Evolutionary conservation across 2,113 vertebrate species (phyloP), one percentile per base, ranked within the genome.

Genomic region (Syngnathoides biaculeatus): DNA sequence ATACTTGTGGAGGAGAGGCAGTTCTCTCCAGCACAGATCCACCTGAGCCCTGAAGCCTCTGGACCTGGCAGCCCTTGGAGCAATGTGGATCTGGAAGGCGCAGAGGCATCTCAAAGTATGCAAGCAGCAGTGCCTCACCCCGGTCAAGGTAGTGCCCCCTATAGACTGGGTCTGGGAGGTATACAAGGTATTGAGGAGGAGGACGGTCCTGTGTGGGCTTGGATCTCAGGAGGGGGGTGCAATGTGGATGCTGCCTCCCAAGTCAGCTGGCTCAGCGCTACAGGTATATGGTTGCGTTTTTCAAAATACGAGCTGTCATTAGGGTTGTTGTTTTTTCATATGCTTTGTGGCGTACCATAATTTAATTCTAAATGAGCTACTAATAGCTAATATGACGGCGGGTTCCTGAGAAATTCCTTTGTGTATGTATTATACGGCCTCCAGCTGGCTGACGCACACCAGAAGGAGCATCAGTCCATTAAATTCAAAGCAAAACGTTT

Each of bases 151-250:
- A 84, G 91, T 11, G 94, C 93, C 27, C 76, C 82, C 0, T 94
- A 93, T 52, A 82, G 92, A 0, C 82, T 92, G 69, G 94, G 91
- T 45, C 77, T 93, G n/a, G 94, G 94, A 26, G 92, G 93, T 2
- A 83, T 86, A 2, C 93, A 88, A 0, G 84, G 84, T 3, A 64
- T 83, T 0, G 93, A 93, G 0, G 92, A 94, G 38, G 94, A 92
- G 69, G 90, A 92, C 3, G 81, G 75, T 5, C 93, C 93, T 0
- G 85, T 94, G 53, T 99, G 97, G 97, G 86, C 93, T 71, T 98
- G 96, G 97, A 93, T 98, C 67, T 94, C 93, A 0, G 95, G 94
- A 8, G 95, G 95, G 40, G 93, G 93, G 81, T 99, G 96, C 2
- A 86, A 93, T 0, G 91, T 98, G 6, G 93, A 95, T n/a, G 80